phyloP scores from a whole-genome alignment of 2,113 vertebrate genomes.

The Ramphastos sulfuratus region DNA sequence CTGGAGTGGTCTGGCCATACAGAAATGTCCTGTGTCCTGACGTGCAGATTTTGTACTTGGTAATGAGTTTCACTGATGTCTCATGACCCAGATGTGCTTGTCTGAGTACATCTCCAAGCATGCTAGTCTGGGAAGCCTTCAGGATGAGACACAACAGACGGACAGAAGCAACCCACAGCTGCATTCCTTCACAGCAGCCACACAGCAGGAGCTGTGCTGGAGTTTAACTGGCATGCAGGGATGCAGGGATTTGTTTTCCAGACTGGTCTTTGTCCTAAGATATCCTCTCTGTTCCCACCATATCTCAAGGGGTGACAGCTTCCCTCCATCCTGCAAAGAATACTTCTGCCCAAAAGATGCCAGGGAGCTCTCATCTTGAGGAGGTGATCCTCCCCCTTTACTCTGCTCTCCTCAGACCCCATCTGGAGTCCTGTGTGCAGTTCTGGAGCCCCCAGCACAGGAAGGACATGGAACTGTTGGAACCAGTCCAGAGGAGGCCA shows the following conservation, averaged over 20 bases:
- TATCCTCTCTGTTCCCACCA: neutral
- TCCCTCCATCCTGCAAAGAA: rapidly evolving
- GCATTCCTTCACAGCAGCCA: neutral
- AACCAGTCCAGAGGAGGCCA: too few relatives aligned
- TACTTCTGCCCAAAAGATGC: neutral
- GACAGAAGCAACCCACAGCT: neutral
- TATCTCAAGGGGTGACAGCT: neutral
- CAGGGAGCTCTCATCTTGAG: neutral
- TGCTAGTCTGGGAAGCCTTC: neutral
- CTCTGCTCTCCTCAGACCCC: too few relatives aligned
- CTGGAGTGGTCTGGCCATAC: neutral
- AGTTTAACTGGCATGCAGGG: neutral
- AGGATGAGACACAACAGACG: neutral
- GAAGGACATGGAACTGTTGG: too few relatives aligned
- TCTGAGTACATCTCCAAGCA: neutral
- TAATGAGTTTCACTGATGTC: neutral
- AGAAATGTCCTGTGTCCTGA: neutral
- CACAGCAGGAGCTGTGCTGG: neutral
- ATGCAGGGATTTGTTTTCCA: neutral
- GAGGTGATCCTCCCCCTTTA: too few relatives aligned
- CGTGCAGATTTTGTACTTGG: neutral
- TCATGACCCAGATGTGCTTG: neutral
- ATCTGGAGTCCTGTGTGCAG: too few relatives aligned
- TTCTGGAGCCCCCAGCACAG: too few relatives aligned
- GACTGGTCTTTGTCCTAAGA: neutral